These are phyloP conservation scores for Forbesichthys agassizii DNA, from an alignment of 2,113 vertebrate species.

Conservation along the genomic window DNA sequence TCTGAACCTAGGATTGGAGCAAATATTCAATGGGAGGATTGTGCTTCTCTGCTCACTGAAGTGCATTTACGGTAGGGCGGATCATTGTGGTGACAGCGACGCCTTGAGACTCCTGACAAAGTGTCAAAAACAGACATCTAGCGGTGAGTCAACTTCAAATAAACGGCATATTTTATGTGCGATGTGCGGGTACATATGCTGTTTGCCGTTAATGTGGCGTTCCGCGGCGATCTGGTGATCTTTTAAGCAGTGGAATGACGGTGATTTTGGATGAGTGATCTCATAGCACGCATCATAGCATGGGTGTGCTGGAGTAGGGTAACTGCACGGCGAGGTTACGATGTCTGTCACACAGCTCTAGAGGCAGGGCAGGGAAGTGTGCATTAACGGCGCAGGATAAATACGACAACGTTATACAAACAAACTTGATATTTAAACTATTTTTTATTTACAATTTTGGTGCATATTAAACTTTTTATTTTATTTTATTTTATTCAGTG, in stretches of 20 bases:
- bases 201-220: background rate
- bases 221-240: background rate
- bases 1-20: slow-evolving; percentile 28
- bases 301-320: slow-evolving; percentile 32
- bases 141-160: slow-evolving; percentile 67
- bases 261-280: slow-evolving; percentile 74
- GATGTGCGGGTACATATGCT: background rate
- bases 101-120: slow-evolving; percentile 67
- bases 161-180: background rate
- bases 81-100: slow-evolving; percentile 68
- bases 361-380: slow-evolving; percentile 11
- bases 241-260: slow-evolving; percentile 55
- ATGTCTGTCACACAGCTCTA: slow-evolving; percentile 27
- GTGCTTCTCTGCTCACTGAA: slow-evolving; percentile 29
- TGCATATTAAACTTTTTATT: no score
- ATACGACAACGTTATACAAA: slow-evolving; percentile 49
- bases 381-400: slow-evolving; percentile 17
- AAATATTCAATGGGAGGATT: slow-evolving; percentile 14
- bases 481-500: no score
- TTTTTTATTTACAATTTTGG: no score
- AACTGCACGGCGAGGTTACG: slow-evolving; percentile 35
- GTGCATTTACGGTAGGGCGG: slow-evolving; percentile 71
- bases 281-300: slow-evolving; percentile 52
- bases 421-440: slow-evolving; percentile 3
- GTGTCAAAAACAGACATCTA: slow-evolving; percentile 68